Percentiles rank a stretch among this genome's conserved stretches.
These are phyloP conservation scores for Drosophila parthenogenetica DNA, from an alignment of 2,888 invertebrate genomes.

Conservation along the genomic window DNA sequence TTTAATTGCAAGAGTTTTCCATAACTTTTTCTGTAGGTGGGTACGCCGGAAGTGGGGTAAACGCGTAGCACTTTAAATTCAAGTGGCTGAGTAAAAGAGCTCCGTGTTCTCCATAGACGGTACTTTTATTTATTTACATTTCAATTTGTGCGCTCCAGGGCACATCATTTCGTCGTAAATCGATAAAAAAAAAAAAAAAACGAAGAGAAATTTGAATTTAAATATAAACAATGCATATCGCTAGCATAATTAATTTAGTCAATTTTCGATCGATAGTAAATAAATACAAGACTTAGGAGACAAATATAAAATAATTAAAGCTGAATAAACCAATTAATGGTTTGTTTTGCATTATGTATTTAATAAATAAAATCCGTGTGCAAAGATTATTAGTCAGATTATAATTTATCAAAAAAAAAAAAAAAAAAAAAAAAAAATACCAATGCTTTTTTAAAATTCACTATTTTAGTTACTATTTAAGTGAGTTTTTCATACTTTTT, in stretches of 20 bases:
- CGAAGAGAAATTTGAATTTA: not conserved
- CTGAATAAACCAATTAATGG: not conserved
- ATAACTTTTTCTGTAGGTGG: slow-evolving; percentile 62
- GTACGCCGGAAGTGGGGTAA: slow-evolving; percentile 21
- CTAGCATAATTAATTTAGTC: not conserved
- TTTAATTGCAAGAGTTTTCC: slow-evolving; percentile 78
- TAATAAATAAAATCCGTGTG: not conserved
- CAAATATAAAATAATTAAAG: not conserved
- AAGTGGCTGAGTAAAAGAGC: slow-evolving; percentile 4
- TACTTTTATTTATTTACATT: slow-evolving; percentile 62
- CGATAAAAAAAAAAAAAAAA: slow-evolving; percentile 13
- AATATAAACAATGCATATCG: not conserved
- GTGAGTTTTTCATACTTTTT: slow-evolving; percentile 2
- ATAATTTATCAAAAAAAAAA: not conserved
- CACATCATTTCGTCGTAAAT: slow-evolving; percentile 4
- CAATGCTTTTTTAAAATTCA: not conserved
- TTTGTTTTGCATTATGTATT: not conserved
- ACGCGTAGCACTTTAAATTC: slow-evolving; percentile 7
- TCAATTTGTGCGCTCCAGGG: slow-evolving; percentile 37
- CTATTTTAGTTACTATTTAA: not conserved
- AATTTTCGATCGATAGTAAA: not conserved
- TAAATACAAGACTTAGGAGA: not conserved
- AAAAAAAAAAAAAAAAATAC: not conserved
- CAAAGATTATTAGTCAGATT: not conserved
- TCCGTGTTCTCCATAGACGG: slow-evolving; percentile 20